Conservation (phyloP, 2,888 invertebrate species). For the Microchrysa polita region DNA sequence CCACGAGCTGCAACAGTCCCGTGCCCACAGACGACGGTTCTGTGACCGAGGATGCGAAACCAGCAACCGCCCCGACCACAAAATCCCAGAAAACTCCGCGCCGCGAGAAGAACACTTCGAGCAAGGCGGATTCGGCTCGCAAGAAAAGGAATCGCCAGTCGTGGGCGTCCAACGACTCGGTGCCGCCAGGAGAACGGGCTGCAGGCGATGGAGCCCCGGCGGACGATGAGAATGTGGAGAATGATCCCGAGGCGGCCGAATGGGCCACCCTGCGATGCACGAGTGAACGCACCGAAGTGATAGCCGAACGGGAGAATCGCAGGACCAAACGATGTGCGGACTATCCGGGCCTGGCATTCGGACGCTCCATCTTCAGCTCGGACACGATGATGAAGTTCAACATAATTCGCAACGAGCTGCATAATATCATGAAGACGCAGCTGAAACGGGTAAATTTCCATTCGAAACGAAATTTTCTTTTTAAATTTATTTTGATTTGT, state of each 20-base stretch:
- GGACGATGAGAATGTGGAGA: slow-evolving; percentile 68
- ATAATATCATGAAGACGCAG: slow-evolving; percentile 96
- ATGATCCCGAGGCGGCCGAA: slow-evolving; percentile 82
- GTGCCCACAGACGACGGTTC: slow-evolving; percentile 61
- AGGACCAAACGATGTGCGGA: slow-evolving; percentile 83
- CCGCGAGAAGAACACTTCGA: slow-evolving; percentile 31
- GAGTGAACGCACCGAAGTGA: slow-evolving; percentile 87
- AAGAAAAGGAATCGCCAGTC: slow-evolving; percentile 44
- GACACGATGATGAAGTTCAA: slow-evolving; percentile 98
- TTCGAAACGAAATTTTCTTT: not conserved
- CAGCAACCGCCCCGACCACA: not conserved
- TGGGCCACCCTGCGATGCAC: slow-evolving; percentile 87
- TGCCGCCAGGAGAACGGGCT: slow-evolving; percentile 55
- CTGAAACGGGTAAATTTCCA: slow-evolving; percentile 84
- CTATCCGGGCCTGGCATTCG: slow-evolving; percentile 92
- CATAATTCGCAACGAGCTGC: slow-evolving; percentile 95
- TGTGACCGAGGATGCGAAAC: slow-evolving; percentile 5
- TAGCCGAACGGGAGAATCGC: slow-evolving; percentile 84
- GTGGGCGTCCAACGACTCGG: slow-evolving; percentile 53
- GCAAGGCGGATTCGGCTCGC: slow-evolving; percentile 44
- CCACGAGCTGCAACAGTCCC: slow-evolving; percentile 58
- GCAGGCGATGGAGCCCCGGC: slow-evolving; percentile 60
- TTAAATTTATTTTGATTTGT: not conserved
- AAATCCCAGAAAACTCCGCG: not conserved
- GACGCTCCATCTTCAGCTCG: slow-evolving; percentile 91